Evolutionary conservation across 2,113 vertebrate species (phyloP).

Genomic region (Calidris pugnax): DNA sequence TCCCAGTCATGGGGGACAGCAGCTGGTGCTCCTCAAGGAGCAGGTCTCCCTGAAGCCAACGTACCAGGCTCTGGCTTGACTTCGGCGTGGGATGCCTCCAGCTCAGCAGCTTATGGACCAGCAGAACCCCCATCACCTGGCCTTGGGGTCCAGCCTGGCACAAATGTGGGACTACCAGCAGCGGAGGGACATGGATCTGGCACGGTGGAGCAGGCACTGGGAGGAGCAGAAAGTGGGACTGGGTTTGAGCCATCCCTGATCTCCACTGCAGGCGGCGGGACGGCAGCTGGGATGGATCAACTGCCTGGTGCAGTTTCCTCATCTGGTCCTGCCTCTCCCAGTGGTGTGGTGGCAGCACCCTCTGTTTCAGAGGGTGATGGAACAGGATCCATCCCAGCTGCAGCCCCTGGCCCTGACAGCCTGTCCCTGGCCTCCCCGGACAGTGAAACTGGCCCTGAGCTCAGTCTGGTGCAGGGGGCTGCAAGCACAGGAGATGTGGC

Average conservation of each 20-base stretch:
- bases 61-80: neutral
- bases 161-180: fast-evolving
- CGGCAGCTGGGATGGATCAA: neutral
- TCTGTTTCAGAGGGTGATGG: no score
- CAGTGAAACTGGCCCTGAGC: no score
- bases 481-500: no score
- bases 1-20: neutral
- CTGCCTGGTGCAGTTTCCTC: neutral
- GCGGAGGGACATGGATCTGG: fast-evolving
- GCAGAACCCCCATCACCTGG: neutral
- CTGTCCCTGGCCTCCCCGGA: no score
- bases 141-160: neutral
- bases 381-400: no score
- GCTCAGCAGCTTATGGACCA: neutral
- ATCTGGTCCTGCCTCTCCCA: neutral
- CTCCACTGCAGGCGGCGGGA: neutral
- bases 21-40: neutral
- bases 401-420: no score
- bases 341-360: neutral
- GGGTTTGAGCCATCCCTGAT: neutral
- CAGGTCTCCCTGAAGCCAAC: fast-evolving
- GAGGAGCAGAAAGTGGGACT: neutral
- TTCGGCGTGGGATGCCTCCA: fast-evolving
- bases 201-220: fast-evolving
- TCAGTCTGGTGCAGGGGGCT: no score